Evolutionary conservation across 1,140 invertebrate genomes (phyloP).

Genomic region (Piezodorus guildinii): DNA sequence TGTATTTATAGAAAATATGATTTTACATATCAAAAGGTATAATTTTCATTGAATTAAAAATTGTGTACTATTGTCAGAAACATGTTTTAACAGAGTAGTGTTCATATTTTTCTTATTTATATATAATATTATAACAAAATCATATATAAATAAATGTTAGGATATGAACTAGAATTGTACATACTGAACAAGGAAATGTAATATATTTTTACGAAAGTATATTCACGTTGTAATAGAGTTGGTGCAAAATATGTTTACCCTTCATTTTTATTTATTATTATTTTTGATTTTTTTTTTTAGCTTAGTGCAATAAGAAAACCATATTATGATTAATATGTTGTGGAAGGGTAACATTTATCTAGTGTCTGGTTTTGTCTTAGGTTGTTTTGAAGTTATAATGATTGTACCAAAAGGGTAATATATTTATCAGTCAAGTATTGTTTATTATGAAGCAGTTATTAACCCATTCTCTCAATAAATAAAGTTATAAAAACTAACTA

Average conservation of each 20-base stretch:
- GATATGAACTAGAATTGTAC: constrained; percentile 10
- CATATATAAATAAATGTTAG: constrained; percentile 14
- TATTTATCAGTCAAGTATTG: constrained; percentile 14
- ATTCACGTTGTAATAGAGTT: constrained; percentile 11
- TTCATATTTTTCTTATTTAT: constrained; percentile 21
- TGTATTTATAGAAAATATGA: constrained; percentile 10
- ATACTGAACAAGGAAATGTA: constrained; percentile 17
- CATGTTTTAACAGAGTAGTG: constrained; percentile 19
- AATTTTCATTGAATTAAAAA: constrained; percentile 2
- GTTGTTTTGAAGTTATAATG: constrained; percentile 10
- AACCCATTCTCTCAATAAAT: too few species aligned
- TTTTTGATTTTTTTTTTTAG: constrained; percentile 13
- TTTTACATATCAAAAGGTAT: constrained; percentile 17
- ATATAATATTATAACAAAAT: constrained; percentile 16
- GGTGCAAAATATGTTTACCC: constrained; percentile 9
- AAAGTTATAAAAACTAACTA: too few species aligned
- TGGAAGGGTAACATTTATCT: constrained; percentile 9
- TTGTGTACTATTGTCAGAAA: constrained; percentile 19
- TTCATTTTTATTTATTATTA: constrained; percentile 14
- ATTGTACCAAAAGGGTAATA: constrained; percentile 16
- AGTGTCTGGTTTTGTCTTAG: constrained; percentile 14
- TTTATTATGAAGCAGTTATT: neutral
- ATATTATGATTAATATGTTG: constrained; percentile 1
- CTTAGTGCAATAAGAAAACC: constrained; percentile 1
- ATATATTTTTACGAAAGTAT: constrained; percentile 21